Evolutionary conservation across 53 echinoderm and acorn worm genomes (phyloP).

Genomic region (Antedon mediterranea): DNA sequence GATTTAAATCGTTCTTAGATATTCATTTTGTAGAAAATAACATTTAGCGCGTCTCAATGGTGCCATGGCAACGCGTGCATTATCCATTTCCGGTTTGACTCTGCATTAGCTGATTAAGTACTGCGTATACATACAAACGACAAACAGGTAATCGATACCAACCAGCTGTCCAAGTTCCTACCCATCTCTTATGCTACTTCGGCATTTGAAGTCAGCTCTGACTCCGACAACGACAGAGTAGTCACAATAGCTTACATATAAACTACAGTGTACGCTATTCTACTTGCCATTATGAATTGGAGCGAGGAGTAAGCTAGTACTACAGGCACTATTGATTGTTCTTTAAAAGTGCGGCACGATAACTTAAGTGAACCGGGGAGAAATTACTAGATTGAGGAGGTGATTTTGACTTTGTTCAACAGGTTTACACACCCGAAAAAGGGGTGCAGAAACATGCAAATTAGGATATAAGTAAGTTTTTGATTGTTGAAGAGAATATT

Average conservation of each 20-base stretch:
- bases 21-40: background rate
- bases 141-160: background rate
- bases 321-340: too few species aligned
- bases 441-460: background rate
- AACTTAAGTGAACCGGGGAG: too few species aligned
- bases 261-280: background rate
- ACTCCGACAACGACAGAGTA: background rate
- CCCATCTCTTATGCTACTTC: background rate
- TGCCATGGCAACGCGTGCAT: background rate
- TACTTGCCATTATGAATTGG: background rate
- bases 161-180: background rate
- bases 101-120: background rate
- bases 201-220: background rate
- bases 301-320: too few species aligned
- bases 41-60: background rate
- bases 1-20: background rate
- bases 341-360: too few species aligned
- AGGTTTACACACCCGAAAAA: background rate
- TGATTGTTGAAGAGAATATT: background rate
- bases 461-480: background rate
- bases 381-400: too few species aligned
- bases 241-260: background rate
- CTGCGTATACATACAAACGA: background rate
- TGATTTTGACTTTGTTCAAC: too few species aligned
- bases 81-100: background rate